These are phyloP conservation scores for Eriosoma lanigerum DNA, from an alignment of 1,140 invertebrate species.

Conservation along the genomic window DNA sequence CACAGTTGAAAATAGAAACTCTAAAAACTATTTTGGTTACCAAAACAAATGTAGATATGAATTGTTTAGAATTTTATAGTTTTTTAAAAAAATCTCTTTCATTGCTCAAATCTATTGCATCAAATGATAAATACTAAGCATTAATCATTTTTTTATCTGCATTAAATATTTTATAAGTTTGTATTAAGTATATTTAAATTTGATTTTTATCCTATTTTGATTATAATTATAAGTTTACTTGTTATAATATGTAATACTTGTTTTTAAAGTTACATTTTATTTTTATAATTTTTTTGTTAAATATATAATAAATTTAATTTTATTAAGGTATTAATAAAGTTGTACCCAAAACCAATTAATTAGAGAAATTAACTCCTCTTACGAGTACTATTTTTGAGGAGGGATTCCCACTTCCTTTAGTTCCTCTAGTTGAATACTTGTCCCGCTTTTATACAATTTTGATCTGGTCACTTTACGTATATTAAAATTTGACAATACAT, in stretches of 20 bases:
- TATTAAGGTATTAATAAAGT: neutral
- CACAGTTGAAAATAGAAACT: neutral
- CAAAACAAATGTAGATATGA: neutral
- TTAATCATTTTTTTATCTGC: no score
- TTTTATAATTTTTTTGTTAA: no score
- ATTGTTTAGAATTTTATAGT: conserved; percentile 9
- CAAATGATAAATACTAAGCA: neutral
- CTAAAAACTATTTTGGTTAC: neutral
- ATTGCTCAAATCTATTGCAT: neutral
- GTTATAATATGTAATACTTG: no score
- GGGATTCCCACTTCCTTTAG: neutral
- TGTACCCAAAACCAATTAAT: neutral
- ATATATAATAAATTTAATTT: no score
- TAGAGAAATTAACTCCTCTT: neutral
- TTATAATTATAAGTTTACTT: no score
- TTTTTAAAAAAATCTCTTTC: neutral
- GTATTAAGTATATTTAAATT: no score
- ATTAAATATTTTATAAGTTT: neutral
- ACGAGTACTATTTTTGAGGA: neutral
- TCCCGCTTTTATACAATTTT: neutral
- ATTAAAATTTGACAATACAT: no score
- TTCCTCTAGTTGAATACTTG: neutral
- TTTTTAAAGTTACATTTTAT: neutral
- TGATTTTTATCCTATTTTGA: no score
- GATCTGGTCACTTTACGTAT: neutral